Base-by-base conservation (phyloP, 2,888 invertebrate species). In the Ellobium chinense region DNA sequence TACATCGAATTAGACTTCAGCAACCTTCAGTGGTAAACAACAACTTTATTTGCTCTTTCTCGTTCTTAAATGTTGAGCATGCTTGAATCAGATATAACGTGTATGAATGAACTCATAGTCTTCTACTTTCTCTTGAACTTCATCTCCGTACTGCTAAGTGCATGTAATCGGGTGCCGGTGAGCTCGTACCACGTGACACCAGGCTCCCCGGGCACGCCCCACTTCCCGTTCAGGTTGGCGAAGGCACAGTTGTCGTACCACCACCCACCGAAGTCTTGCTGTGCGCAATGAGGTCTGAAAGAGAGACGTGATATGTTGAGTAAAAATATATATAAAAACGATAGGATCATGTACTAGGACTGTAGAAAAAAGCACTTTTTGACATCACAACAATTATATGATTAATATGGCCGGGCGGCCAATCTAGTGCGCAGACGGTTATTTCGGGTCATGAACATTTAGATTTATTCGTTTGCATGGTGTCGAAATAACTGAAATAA, bases 211-310 rank as follows among this genome's bases (percentile, higher is more conserved):
- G 72, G 0, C 2, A 36, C n/a, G 0, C 72, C 72, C 72, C 72
- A 72, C 14, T 72, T 31, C 21, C 72, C 72, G 27, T 72, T 72
- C 34, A 72, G 72, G 58, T 72, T 72, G 7, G 58, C 34, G 27
- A 58, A 72, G 24, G 72, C 58, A n/a, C 72, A 72, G 36, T 58
- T 58, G 18, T 58, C 36, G 24, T 72, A 72, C 72, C 72, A 72
- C 72, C 72, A 72, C 0, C 72, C 72, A 27, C 72, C 60, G 24
- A 12, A 36, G 24, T 72, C 72, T 24, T 58, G 56, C 36, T 34
- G 14, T 2, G 72, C 72, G 18, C 72, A 72, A 24, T 58, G 56
- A 9, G 34, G 56, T 18, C 72, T 72, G 60, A 12, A 27, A 1
- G n/a, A 70, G 56, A 5, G 18, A 56, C 5, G 14, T 56, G 21